Conservation (phyloP, 2,113 vertebrate genomes). For the Lucifuga dentata region DNA sequence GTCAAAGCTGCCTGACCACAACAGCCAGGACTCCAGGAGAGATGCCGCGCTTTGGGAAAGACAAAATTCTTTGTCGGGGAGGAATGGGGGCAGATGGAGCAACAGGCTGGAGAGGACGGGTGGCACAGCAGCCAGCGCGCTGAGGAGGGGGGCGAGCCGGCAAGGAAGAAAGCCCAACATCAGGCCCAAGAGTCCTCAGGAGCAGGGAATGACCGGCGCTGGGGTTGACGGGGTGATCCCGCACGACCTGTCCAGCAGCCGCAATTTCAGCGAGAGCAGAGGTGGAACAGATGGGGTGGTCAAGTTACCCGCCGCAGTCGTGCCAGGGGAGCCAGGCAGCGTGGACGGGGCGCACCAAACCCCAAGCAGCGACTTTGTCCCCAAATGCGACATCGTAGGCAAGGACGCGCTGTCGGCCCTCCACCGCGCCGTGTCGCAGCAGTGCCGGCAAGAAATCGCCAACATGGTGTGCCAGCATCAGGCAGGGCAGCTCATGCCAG, state of each 20-base stretch:
- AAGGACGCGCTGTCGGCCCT: constrained; percentile 95
- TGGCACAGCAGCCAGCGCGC: constrained; percentile 59
- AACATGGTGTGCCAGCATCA: constrained; percentile 95
- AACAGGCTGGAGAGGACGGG: constrained; percentile 78
- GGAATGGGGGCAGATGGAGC: constrained; percentile 85
- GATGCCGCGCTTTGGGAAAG: constrained; percentile 83
- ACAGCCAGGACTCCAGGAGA: constrained; percentile 84
- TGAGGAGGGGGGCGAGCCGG: constrained; percentile 80
- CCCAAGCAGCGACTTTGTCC: constrained; percentile 88
- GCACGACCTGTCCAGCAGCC: constrained; percentile 85
- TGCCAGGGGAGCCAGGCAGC: constrained; percentile 92
- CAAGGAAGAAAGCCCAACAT: constrained; percentile 65
- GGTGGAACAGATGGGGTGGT: constrained; percentile 71
- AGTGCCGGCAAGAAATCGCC: constrained; percentile 95
- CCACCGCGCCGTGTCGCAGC: constrained; percentile 90
- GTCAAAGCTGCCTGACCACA: constrained; percentile 89
- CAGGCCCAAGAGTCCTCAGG: constrained; percentile 68
- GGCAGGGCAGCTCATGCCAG: constrained; percentile 91
- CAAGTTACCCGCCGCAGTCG: constrained; percentile 76
- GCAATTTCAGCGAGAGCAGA: constrained; percentile 85
- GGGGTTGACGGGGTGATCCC: constrained; percentile 66
- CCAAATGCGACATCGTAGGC: constrained; percentile 93
- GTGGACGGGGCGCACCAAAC: constrained; percentile 93
- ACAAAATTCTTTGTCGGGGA: constrained; percentile 75
- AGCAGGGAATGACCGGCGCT: constrained; percentile 48